Conservation (phyloP, 2,888 invertebrate species). For the Alsophila aescularia region DNA sequence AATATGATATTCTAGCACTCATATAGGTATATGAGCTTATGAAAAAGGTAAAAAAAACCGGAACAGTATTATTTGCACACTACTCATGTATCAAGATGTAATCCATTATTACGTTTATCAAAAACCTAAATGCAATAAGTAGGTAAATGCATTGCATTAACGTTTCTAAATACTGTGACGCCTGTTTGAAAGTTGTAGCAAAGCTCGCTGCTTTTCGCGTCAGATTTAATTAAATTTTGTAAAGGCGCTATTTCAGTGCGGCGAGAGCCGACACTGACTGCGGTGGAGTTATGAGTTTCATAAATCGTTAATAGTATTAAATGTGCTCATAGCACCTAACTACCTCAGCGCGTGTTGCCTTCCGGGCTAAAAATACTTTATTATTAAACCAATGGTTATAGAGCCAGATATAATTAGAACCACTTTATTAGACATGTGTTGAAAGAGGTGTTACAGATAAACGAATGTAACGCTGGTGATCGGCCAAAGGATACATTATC, state of each 20-base stretch:
- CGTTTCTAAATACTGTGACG: conserved; percentile 21
- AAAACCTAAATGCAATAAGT: not conserved
- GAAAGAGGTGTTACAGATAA: too few species aligned
- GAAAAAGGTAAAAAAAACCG: too few species aligned
- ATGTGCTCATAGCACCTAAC: conserved; percentile 17
- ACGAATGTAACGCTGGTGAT: too few species aligned
- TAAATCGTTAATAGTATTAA: conserved; percentile 38
- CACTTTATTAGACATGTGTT: too few species aligned
- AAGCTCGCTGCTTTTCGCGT: conserved; percentile 24
- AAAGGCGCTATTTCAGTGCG: conserved; percentile 35
- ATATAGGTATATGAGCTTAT: too few species aligned
- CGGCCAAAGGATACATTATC: too few species aligned
- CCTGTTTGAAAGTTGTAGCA: conserved; percentile 38
- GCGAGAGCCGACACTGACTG: conserved; percentile 34
- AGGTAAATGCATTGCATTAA: not conserved
- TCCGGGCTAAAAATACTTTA: not conserved
- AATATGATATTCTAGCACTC: too few species aligned
- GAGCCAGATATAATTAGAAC: too few species aligned
- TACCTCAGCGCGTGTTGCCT: conserved; percentile 2
- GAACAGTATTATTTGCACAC: too few species aligned
- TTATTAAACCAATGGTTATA: not conserved
- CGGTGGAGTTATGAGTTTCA: conserved; percentile 38
- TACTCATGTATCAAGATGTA: too few species aligned
- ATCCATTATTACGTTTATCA: too few species aligned
- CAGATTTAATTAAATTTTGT: conserved; percentile 35